A percentile compares a stretch with the other conserved stretches of the same genome.
These are phyloP conservation scores for Standfussiana lucernea DNA, from an alignment of 2,888 invertebrate species.

Conservation along the genomic window DNA sequence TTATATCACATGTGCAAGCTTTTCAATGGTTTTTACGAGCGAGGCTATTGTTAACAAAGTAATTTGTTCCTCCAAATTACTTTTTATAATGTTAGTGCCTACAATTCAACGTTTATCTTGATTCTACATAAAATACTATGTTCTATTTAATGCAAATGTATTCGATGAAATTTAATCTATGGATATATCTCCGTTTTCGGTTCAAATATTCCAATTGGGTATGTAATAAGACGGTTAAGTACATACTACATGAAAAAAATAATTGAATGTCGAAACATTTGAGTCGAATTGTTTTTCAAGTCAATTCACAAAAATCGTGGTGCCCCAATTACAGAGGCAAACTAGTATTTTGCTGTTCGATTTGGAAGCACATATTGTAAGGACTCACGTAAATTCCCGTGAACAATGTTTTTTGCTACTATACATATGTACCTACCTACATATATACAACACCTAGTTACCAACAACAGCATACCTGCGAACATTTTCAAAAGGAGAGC, in stretches of 20 bases:
- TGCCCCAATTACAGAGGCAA: constrained; percentile 30
- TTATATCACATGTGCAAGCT: constrained; percentile 55
- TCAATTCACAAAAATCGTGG: constrained; percentile 5
- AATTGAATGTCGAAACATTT: neutral
- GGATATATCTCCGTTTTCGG: neutral
- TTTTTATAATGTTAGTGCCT: constrained; percentile 24
- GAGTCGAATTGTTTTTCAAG: constrained; percentile 18
- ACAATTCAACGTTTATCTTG: constrained; percentile 13
- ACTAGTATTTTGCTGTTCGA: constrained; percentile 36
- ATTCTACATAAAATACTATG: constrained; percentile 15
- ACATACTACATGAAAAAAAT: neutral
- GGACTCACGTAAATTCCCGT: constrained; percentile 20
- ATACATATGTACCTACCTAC: neutral
- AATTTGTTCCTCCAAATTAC: constrained; percentile 43
- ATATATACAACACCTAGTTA: neutral
- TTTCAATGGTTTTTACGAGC: constrained; percentile 54
- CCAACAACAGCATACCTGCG: neutral
- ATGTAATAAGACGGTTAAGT: neutral
- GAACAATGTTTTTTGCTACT: constrained; percentile 7
- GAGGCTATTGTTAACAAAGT: constrained; percentile 26
- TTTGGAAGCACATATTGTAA: constrained; percentile 21
- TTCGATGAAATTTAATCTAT: neutral
- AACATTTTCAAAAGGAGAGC: constrained; percentile 20
- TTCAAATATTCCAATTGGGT: neutral
- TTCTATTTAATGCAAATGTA: neutral